Evolutionary conservation across 1,140 invertebrate species (phyloP).

Genomic region (Mesaphorura yosii): DNA sequence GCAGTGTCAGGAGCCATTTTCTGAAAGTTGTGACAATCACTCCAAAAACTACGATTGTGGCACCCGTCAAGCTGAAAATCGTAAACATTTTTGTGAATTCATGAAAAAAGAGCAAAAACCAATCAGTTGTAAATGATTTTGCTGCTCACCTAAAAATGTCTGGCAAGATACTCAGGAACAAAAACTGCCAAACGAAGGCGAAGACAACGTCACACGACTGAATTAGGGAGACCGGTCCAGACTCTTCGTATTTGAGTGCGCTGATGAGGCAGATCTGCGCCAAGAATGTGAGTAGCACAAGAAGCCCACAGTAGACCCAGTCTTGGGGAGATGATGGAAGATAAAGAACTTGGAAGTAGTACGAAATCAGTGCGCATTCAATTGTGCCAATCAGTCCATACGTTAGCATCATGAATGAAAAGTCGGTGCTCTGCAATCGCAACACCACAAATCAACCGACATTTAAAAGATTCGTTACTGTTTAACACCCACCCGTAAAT

Average conservation of each 20-base stretch:
- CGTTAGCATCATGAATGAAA: not conserved
- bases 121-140: too few relatives aligned
- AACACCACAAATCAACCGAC: too few relatives aligned
- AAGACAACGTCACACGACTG: constrained; percentile 1
- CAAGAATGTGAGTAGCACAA: not conserved
- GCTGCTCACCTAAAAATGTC: too few relatives aligned
- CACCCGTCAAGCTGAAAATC: constrained; percentile 61
- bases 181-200: constrained; percentile 2
- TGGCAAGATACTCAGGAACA: constrained; percentile 1
- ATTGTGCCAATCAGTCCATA: constrained; percentile 1
- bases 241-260: constrained; percentile 5
- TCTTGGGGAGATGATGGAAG: not conserved
- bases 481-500: too few relatives aligned
- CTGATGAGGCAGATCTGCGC: not conserved
- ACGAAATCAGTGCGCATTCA: not conserved
- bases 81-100: too few relatives aligned
- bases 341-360: not conserved
- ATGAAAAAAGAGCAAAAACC: too few relatives aligned
- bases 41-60: constrained; percentile 69
- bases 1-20: constrained; percentile 68
- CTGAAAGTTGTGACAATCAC: constrained; percentile 68
- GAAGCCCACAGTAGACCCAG: not conserved
- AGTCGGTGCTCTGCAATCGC: not conserved
- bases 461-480: too few relatives aligned
- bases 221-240: not conserved